A percentile compares a stretch with the other conserved stretches of the same genome.
phyloP scores from a whole-genome alignment of 2,113 vertebrate genomes.

The Hyla sarda region DNA sequence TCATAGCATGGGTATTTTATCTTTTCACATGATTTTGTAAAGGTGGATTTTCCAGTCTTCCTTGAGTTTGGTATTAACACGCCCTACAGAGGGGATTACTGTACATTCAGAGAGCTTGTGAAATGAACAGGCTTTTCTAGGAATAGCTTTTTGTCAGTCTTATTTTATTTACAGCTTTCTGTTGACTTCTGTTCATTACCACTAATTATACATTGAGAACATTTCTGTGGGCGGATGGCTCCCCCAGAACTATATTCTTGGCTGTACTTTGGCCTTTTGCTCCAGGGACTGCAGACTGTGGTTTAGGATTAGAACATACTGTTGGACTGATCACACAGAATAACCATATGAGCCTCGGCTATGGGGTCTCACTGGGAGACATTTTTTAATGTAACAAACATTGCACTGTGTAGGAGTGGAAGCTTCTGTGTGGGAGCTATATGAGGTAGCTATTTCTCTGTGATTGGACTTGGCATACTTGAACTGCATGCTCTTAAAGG shows the following conservation, averaged over 20 bases:
- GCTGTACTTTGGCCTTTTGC: conserved; percentile 35
- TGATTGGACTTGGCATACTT: background rate
- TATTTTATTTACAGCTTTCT: conserved; percentile 39
- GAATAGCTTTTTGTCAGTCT: conserved; percentile 7
- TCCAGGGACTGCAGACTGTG: conserved; percentile 41
- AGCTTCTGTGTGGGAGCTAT: background rate
- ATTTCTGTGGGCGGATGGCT: conserved; percentile 37
- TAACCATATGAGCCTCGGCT: conserved; percentile 22
- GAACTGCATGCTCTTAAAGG: background rate
- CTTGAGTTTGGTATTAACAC: background rate
- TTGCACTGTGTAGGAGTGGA: conserved; percentile 20
- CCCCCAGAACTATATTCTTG: conserved; percentile 30
- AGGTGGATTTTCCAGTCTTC: background rate
- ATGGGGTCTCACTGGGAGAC: conserved; percentile 7
- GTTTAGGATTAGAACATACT: conserved; percentile 31
- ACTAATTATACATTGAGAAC: conserved; percentile 39
- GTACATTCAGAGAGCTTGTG: background rate
- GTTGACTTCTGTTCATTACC: conserved; percentile 29
- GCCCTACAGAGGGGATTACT: background rate
- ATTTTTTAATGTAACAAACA: conserved; percentile 19
- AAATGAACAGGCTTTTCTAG: background rate
- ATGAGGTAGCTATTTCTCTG: background rate
- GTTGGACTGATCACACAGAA: conserved; percentile 44
- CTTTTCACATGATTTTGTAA: background rate
- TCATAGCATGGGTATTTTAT: background rate